Conservation (phyloP, 2,113 vertebrate species). For the Urocolius indicus region DNA sequence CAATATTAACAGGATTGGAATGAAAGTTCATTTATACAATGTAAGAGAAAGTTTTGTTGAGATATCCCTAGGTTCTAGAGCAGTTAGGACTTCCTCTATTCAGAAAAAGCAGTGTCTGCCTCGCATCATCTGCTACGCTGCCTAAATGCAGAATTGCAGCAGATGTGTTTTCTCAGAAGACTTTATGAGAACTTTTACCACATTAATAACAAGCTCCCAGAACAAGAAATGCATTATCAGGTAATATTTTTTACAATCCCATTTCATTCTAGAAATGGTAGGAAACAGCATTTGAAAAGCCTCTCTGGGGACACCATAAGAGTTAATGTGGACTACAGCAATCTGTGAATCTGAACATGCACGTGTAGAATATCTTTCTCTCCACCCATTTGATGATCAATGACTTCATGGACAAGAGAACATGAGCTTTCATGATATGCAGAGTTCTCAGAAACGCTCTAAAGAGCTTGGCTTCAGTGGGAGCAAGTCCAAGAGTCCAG, state of each 20-base stretch:
- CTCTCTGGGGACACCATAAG: not conserved
- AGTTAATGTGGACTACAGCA: not conserved
- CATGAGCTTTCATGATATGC: not conserved
- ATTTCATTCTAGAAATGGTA: not conserved
- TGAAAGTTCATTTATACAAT: not conserved
- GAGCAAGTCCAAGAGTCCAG: not conserved
- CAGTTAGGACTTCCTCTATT: not conserved
- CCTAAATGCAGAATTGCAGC: not conserved
- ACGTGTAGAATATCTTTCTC: not conserved
- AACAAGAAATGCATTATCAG: not conserved
- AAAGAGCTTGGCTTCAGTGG: not conserved
- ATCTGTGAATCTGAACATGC: not conserved
- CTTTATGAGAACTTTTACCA: not conserved
- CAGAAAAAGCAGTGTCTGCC: not conserved
- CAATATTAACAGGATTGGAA: not conserved
- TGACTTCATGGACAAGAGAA: not conserved
- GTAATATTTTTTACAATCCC: not conserved
- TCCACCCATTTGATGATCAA: not conserved
- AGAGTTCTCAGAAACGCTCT: not conserved
- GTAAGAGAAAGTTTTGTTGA: not conserved
- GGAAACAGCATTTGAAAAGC: not conserved
- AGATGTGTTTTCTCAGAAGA: not conserved
- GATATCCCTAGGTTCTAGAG: not conserved
- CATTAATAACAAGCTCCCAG: not conserved
- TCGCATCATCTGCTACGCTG: not conserved